Evolutionary conservation across 2,113 vertebrate species (phyloP).

Genomic region (Hystrix brachyura): DNA sequence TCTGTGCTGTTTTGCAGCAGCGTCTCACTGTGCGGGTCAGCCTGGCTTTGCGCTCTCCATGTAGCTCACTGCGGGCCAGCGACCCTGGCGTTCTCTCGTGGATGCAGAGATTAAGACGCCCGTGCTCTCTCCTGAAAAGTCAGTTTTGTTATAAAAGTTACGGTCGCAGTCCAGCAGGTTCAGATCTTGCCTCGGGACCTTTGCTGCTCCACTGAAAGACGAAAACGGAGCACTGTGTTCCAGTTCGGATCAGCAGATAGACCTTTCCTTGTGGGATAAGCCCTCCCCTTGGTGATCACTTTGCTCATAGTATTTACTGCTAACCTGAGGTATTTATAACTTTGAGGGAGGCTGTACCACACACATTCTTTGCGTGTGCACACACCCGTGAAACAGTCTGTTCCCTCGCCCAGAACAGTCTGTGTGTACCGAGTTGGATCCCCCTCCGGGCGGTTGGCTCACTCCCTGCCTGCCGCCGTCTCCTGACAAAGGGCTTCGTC

Average conservation of each 20-base stretch:
- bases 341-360: not conserved
- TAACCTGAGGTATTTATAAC: not conserved
- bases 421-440: not conserved
- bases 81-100: not conserved
- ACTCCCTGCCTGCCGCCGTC: not conserved
- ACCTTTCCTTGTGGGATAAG: not conserved
- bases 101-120: not conserved
- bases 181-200: not conserved
- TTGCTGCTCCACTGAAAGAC: not conserved
- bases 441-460: not conserved
- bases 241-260: not conserved
- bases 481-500: not conserved
- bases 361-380: not conserved
- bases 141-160: not conserved
- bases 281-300: accelerated
- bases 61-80: too few relatives aligned
- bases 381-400: not conserved
- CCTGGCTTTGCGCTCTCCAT: too few relatives aligned
- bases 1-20: too few relatives aligned
- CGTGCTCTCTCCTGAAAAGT: not conserved
- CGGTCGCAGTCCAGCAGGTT: not conserved
- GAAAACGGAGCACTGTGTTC: not conserved
- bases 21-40: too few relatives aligned
- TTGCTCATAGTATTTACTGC: not conserved
- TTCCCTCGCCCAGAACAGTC: not conserved